phyloP scores from a whole-genome alignment of 2,888 invertebrate genomes.

The Odontocerum albicorne region DNA sequence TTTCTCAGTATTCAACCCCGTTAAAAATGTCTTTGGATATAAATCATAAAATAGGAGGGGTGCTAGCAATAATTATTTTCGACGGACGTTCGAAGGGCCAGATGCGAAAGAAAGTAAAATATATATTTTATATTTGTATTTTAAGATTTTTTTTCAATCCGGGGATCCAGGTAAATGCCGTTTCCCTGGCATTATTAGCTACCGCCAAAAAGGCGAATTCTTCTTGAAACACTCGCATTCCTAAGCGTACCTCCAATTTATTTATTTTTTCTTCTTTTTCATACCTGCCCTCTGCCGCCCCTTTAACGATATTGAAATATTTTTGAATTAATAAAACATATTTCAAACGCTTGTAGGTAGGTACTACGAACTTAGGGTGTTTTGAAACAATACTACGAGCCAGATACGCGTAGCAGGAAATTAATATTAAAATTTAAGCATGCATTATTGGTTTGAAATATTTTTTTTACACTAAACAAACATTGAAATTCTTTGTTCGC shows the following conservation, averaged over 20 bases:
- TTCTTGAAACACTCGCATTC: conserved; percentile 17
- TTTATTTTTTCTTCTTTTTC: conserved; percentile 11
- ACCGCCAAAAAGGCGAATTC: conserved; percentile 19
- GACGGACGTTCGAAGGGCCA: conserved; percentile 24
- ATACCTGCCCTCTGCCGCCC: conserved; percentile 6
- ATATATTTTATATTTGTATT: conserved; percentile 15
- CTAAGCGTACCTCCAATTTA: conserved; percentile 7
- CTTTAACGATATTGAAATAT: conserved; percentile 21
- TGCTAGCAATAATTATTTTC: conserved; percentile 26
- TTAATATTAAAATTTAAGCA: no score
- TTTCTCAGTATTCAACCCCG: no score
- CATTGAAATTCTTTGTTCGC: no score
- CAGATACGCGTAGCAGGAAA: no score
- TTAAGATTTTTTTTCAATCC: background rate
- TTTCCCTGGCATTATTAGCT: conserved; percentile 17
- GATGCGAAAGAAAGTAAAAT: conserved; percentile 34
- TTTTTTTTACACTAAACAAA: no score
- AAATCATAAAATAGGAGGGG: conserved; percentile 28
- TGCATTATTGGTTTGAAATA: no score
- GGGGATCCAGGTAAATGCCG: conserved; percentile 29
- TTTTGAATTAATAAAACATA: no score
- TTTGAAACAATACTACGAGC: no score
- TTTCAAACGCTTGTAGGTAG: no score
- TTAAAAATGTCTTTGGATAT: conserved; percentile 34
- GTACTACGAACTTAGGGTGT: no score